Base-by-base conservation (phyloP, 2,113 vertebrate species). In the Sphyrna mokarran region DNA sequence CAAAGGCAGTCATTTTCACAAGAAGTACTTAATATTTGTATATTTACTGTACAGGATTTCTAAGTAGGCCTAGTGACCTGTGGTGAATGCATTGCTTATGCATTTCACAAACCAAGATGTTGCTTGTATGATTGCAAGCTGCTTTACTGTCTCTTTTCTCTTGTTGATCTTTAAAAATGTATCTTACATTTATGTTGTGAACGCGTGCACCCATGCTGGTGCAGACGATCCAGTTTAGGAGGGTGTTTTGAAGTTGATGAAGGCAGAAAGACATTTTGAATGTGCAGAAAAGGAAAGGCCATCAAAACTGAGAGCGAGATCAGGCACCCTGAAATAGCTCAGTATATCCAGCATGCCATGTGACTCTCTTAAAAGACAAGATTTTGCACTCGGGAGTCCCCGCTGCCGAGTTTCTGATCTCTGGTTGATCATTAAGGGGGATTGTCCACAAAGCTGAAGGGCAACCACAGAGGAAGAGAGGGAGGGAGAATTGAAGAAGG, bases 51-150 rank as follows among this genome's bases (percentile, higher is more conserved):
- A 96, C 97, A 96, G 97, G 96, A 97, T 97, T 97, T 98, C 97
- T 97, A 98, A 98, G 98, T 97, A 98, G 98, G 98, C 98, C 98
- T 98, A 98, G 97, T 98, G 98, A 98, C 98, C 98, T 99, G 99
- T 99, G 98, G 98, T 98, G 98, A 98, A 97, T 97, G 98, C 97
- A 97, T 97, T 97, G 98, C 97, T 97, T 98, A 98, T 97, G 97
- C 98, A 96, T 97, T 97, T 89, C 68, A 54, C 68, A 76, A 95
- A 72, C 26, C 2, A 72, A 95, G 69, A n/a, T 95, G 68, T 95
- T 95, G 68, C 63, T 95, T 95, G 37, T 95, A 18, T 72, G 43
- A 72, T 95, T 95, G 68, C 94, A 95, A 54, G 66, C 93, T 68
- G 63, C 97, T 97, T 96, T 95, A 85, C 95, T 69, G 86, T 90